Evolutionary conservation across 2,888 invertebrate genomes (phyloP), one percentile per base, ranked within the genome.

Genomic region (Halictus ligatus): DNA sequence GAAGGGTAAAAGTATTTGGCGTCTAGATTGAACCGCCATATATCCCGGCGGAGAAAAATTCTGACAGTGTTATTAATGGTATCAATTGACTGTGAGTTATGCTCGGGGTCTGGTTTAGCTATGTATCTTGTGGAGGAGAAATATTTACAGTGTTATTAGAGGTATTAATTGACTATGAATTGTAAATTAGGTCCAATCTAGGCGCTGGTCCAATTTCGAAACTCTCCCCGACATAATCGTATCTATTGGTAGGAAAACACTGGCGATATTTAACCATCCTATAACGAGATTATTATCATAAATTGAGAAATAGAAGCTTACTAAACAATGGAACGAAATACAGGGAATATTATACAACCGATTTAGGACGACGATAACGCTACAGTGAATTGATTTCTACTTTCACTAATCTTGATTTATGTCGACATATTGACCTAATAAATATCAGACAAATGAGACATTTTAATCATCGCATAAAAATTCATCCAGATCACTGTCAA

Each of bases 51-150:
- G 4, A 58, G 58, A 58, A 58, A 58, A 58, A 58, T 58, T 58
- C 58, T n/a, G 58, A 58, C 58, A 58, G 58, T n/a, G 58, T 58
- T 58, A 58, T 58, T 58, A 58, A 58, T 58, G 58, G n/a, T n/a
- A 58, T 58, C 58, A n/a, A 58, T 58, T 58, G 58, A 58, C 58
- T 58, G 58, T 58, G 58, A 58, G 58, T 58, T 58, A 58, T 58
- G n/a, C 58, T 58, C 21, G n/a, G 12, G n/a, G 12, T 58, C 58
- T 58, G 58, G 58, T 58, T 58, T n/a, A 12, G 58, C n/a, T 58
- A 58, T 58, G 58, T 58, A 58, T 58, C 58, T 58, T 58, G n/a
- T 4, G 58, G 58, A 58, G 12, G 58, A 58, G 58, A 58, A 58
- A 58, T 58, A 58, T 58, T 58, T 58, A 58, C 58, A n/a, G 58